These are phyloP conservation scores for Cirrhinus mrigala DNA, from an alignment of 2,797 vertebrate species.

Conservation along the genomic window DNA sequence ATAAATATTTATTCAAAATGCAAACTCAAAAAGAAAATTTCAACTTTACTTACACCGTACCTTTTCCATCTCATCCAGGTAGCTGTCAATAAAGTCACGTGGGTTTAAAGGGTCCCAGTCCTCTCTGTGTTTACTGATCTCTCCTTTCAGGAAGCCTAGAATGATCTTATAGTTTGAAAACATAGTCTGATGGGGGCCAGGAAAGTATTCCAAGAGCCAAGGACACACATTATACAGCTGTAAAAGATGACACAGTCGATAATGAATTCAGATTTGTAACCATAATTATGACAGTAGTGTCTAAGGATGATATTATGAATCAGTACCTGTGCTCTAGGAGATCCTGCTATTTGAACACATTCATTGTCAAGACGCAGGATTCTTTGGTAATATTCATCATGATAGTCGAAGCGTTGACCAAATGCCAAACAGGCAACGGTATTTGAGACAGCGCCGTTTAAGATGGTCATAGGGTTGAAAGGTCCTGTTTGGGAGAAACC, in stretches of 20 bases:
- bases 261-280: background rate
- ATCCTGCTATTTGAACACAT: conserved; percentile 74
- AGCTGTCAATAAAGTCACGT: conserved; percentile 83
- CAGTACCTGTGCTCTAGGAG: conserved; percentile 74
- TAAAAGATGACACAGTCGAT: background rate
- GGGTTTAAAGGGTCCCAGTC: conserved; percentile 80
- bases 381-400: conserved; percentile 77
- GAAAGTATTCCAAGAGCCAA: conserved; percentile 75
- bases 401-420: conserved; percentile 84
- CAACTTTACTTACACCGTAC: conserved; percentile 48
- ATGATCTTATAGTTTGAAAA: conserved; percentile 74
- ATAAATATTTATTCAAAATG: too few relatives aligned
- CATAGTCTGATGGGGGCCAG: conserved; percentile 79
- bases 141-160: conserved; percentile 70
- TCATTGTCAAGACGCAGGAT: conserved; percentile 77
- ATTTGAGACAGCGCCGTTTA: conserved; percentile 78
- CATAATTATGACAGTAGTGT: too few relatives aligned
- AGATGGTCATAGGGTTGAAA: conserved; percentile 80
- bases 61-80: conserved; percentile 83
- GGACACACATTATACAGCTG: conserved; percentile 86
- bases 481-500: conserved; percentile 56
- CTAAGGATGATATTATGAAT: background rate
- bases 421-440: conserved; percentile 83
- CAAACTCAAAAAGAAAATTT: too few relatives aligned
- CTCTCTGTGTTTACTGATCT: conserved; percentile 76